Evolutionary conservation across 2,888 invertebrate species (phyloP).

Genomic region (Pachymerium ferrugineum): DNA sequence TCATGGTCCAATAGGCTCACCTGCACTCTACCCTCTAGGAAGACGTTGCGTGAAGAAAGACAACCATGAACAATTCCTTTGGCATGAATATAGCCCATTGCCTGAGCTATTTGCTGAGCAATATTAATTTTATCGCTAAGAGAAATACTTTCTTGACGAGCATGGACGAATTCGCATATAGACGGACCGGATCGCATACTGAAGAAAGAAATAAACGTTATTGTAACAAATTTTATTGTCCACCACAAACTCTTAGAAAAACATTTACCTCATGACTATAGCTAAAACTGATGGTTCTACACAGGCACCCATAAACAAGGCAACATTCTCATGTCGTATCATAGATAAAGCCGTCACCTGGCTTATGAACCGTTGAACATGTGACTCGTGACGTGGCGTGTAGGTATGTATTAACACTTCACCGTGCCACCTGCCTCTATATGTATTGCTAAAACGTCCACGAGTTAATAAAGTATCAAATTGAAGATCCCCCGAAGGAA

Average conservation of each 20-base stretch:
- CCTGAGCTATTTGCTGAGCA: slow-evolving; percentile 46
- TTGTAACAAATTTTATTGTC: background rate
- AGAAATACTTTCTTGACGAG: slow-evolving; percentile 42
- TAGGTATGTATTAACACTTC: slow-evolving; percentile 49
- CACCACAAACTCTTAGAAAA: background rate
- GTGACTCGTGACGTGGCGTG: slow-evolving; percentile 37
- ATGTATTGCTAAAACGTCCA: slow-evolving; percentile 44
- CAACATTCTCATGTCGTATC: slow-evolving; percentile 48
- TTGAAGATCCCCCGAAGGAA: slow-evolving; percentile 45
- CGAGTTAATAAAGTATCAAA: slow-evolving; percentile 43
- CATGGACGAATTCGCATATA: slow-evolving; percentile 45
- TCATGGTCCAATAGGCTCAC: slow-evolving; percentile 49
- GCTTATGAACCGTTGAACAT: slow-evolving; percentile 38
- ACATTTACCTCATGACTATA: slow-evolving; percentile 46
- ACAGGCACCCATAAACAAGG: slow-evolving; percentile 49
- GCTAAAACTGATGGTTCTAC: slow-evolving; percentile 45
- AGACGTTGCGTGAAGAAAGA: slow-evolving; percentile 49
- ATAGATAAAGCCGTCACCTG: slow-evolving; percentile 45
- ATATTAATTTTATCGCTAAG: slow-evolving; percentile 42
- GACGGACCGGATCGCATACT: slow-evolving; percentile 44
- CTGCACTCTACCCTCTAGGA: slow-evolving; percentile 47
- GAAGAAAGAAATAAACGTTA: slow-evolving; percentile 25
- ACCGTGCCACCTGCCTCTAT: slow-evolving; percentile 49
- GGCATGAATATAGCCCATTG: slow-evolving; percentile 51
- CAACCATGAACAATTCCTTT: slow-evolving; percentile 49